A percentile compares a stretch with the other conserved stretches of the same genome.
These are phyloP conservation scores for Chionoecetes opilio DNA, from an alignment of 1,140 invertebrate species.

Conservation along the genomic window DNA sequence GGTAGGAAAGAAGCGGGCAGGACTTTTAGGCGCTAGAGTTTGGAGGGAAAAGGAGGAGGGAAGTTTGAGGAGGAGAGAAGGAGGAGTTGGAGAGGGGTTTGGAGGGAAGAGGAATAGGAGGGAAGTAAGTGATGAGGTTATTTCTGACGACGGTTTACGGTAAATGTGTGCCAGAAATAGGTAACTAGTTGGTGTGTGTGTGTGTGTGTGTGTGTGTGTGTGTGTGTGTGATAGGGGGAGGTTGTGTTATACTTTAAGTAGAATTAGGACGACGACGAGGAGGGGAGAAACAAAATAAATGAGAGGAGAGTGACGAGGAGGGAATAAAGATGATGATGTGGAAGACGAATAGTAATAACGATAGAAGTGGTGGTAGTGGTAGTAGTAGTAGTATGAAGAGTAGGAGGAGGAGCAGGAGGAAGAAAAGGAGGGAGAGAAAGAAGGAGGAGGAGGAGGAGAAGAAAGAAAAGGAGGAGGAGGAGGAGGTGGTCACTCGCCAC, in stretches of 20 bases:
- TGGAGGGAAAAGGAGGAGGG: not conserved
- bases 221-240: conserved; percentile 23
- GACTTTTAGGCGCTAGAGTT: no score
- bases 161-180: not conserved
- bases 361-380: not conserved
- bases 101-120: no score
- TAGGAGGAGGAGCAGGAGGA: not conserved
- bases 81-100: not conserved
- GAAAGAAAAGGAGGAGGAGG: not conserved
- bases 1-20: no score
- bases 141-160: not conserved
- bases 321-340: not conserved
- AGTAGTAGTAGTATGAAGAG: not conserved
- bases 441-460: not conserved
- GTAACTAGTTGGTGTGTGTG: not conserved
- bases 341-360: not conserved
- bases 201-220: conserved; percentile 53
- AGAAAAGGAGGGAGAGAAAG: not conserved
- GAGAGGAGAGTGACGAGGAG: not conserved
- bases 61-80: not conserved
- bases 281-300: not conserved
- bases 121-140: conserved; percentile 13
- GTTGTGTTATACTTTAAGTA: not conserved
- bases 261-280: not conserved
- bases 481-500: not conserved